phyloP scores from a whole-genome alignment of 2,113 vertebrate genomes.

The Catagonus wagneri region DNA sequence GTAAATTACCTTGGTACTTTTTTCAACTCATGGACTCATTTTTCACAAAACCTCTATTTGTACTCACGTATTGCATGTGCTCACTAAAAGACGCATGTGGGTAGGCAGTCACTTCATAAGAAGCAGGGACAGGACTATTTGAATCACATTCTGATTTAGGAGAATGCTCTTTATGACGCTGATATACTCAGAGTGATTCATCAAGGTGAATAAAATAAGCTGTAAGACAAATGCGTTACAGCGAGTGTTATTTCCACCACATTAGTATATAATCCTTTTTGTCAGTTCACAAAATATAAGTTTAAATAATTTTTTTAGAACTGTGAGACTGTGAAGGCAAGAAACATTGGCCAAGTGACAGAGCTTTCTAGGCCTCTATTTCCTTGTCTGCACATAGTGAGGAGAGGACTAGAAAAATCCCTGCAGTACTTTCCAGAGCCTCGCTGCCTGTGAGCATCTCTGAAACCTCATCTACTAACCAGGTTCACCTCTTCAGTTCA shows the following conservation, averaged over 20 bases:
- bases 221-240: background rate
- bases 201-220: background rate
- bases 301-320: background rate
- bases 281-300: constrained; percentile 7
- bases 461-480: background rate
- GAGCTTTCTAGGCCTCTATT: background rate
- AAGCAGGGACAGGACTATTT: background rate
- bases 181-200: background rate
- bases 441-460: background rate
- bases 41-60: constrained; percentile 13
- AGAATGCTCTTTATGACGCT: background rate
- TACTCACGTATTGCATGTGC: background rate
- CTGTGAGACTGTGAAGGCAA: background rate
- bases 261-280: background rate
- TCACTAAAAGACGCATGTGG: background rate
- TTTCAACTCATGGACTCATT: background rate
- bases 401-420: background rate
- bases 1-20: background rate
- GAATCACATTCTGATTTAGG: constrained; percentile 13
- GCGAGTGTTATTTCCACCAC: background rate
- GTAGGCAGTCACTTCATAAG: constrained; percentile 24
- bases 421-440: background rate
- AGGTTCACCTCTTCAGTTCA: background rate
- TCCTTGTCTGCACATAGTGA: background rate
- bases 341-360: background rate